Percentiles rank a stretch among this genome's conserved stretches.
These are phyloP conservation scores for Drosophila insularis DNA, from an alignment of 1,140 invertebrate genomes.

Conservation along the genomic window DNA sequence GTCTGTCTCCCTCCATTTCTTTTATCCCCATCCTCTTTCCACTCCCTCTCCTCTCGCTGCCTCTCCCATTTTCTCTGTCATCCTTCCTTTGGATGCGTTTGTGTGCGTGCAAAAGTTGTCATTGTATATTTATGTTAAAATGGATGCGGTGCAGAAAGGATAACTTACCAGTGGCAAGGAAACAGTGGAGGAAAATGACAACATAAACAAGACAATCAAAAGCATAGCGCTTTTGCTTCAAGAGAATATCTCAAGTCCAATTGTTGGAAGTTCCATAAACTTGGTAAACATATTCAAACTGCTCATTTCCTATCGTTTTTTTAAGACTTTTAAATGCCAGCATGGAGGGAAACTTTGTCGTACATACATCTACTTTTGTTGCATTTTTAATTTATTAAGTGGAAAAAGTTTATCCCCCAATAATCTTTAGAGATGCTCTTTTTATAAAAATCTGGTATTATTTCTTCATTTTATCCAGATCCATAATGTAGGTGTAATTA, in stretches of 20 bases:
- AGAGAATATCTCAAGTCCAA: neutral
- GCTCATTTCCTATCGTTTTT: neutral
- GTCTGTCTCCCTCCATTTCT: neutral
- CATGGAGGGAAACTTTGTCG: too few species aligned
- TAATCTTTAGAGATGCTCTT: too few species aligned
- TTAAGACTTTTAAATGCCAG: neutral
- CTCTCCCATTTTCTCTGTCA: neutral
- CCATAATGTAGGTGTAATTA: too few species aligned
- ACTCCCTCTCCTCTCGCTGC: neutral
- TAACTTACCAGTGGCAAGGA: constrained; percentile 18
- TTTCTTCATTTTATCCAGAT: too few species aligned
- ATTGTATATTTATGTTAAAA: constrained; percentile 73
- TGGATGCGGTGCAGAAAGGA: constrained; percentile 51
- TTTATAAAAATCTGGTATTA: too few species aligned
- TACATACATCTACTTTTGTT: too few species aligned
- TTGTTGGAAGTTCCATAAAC: neutral
- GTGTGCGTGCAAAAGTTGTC: constrained; percentile 37
- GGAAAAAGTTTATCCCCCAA: too few species aligned
- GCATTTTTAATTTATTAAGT: too few species aligned
- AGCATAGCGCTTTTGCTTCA: neutral
- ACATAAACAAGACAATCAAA: constrained; percentile 18
- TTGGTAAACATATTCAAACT: neutral
- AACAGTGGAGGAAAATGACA: constrained; percentile 20
- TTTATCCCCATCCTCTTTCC: neutral
- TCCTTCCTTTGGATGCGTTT: neutral